A percentile compares a stretch with the other conserved stretches of the same genome.
Evolutionary conservation across 2,113 vertebrate genomes (phyloP).

Genomic region (Chaenocephalus aceratus): DNA sequence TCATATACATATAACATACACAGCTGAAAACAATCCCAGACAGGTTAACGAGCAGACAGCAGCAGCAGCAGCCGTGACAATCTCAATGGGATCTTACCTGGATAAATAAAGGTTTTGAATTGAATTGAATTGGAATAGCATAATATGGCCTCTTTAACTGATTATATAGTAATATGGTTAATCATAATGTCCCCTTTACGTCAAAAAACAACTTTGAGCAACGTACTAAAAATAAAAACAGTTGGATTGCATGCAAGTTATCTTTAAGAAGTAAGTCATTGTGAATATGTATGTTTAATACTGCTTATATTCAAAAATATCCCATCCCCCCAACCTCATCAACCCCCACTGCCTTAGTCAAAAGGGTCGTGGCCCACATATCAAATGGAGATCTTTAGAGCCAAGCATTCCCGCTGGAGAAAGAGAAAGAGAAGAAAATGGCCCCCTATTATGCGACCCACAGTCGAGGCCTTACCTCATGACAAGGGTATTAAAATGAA

Average conservation of each 20-base stretch:
- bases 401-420: conserved; percentile 75
- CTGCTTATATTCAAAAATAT: conserved; percentile 29
- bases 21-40: too few relatives aligned
- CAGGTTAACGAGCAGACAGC: too few relatives aligned
- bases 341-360: conserved; percentile 45
- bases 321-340: conserved; percentile 40
- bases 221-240: conserved; percentile 11
- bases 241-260: conserved; percentile 11
- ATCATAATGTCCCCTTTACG: background rate
- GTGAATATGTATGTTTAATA: conserved; percentile 34
- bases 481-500: conserved; percentile 88
- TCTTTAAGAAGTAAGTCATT: conserved; percentile 32
- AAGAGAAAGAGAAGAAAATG: conserved; percentile 62
- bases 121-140: too few relatives aligned
- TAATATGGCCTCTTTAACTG: conserved; percentile 3
- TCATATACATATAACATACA: too few relatives aligned
- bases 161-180: conserved; percentile 19
- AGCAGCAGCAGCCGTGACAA: too few relatives aligned
- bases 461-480: conserved; percentile 78
- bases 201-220: conserved; percentile 1
- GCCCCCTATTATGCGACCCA: conserved; percentile 76
- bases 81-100: too few relatives aligned
- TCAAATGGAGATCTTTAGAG: conserved; percentile 80
- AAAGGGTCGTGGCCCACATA: conserved; percentile 68
- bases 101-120: too few relatives aligned